Base-by-base conservation (phyloP, 1,140 invertebrate species). In the Hycleus cichorii region DNA sequence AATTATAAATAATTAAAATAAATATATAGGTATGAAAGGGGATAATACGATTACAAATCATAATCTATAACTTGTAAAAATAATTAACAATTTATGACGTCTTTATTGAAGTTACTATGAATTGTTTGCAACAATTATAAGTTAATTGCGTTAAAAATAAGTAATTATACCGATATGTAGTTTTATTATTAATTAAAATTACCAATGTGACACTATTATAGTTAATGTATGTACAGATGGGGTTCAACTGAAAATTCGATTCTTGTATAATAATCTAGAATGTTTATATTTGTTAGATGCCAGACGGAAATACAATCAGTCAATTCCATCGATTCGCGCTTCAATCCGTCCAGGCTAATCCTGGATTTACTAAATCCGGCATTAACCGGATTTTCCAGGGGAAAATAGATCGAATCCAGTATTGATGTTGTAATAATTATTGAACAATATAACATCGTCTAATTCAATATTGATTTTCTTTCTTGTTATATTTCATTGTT, bases 341-440 rank as follows among this genome's bases (percentile, higher is more conserved):
- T 46, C 50, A 58, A 50, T 62, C 38, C 57, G 42, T 58, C 32
- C 43, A 48, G 54, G 60, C 58, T 67, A 58, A 67, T 67, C 65
- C 58, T 9, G 59, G 63, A 62, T 67, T 60, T 54, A 59, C 39
- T 45, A 58, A 63, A 65, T 62, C 65, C 65, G 48, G 60, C 63
- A 66, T 66, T 64, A 64, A 62, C 56, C 42, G 60, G 52, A 55
- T 47, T 47, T 53, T 45, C 43, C 50, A 57, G 40, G 45, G 18
- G 32, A 32, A 58, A 59, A 65, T 60, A 63, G 62, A 63, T 65
- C 57, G 64, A 65, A 60, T 58, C 50, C 38, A 53, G 51, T 7
- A 46, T 26, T 38, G 49, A 46, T 54, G 52, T 43, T 32, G 25
- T 54, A 54, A 54, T 54, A 44, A 53, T 53, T 53, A 53, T 53